phyloP scores from a whole-genome alignment of 2,888 invertebrate genomes.

The Oligia fasciuncula region DNA sequence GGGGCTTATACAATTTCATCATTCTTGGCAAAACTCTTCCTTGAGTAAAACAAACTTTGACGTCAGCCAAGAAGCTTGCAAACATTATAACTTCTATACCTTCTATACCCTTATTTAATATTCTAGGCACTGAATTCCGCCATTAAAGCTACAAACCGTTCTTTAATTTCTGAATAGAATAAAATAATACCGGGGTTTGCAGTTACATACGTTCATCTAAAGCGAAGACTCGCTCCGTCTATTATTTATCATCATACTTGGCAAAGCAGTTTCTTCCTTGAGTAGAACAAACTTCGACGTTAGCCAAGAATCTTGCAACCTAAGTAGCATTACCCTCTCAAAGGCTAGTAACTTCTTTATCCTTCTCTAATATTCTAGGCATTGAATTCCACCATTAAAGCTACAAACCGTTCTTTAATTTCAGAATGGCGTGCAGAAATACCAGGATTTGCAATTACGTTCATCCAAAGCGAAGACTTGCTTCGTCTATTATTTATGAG shows the following conservation, averaged over 20 bases:
- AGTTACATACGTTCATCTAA: constrained; percentile 55
- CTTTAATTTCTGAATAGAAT: constrained; percentile 49
- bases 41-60: not conserved
- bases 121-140: constrained; percentile 17
- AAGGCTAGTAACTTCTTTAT: constrained; percentile 4
- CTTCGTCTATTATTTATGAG: constrained; percentile 79
- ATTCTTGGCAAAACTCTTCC: not conserved
- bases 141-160: constrained; percentile 25
- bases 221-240: constrained; percentile 66
- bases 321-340: not conserved
- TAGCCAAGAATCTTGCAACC: not conserved
- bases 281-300: not conserved
- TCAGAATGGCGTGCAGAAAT: constrained; percentile 46
- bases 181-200: constrained; percentile 46
- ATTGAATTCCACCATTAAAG: constrained; percentile 31
- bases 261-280: constrained; percentile 37
- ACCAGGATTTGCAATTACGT: constrained; percentile 61
- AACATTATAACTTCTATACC: constrained; percentile 10
- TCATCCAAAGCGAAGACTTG: constrained; percentile 53
- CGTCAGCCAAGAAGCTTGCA: not conserved
- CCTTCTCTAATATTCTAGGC: not conserved
- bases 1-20: too few relatives aligned
- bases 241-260: constrained; percentile 70
- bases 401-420: constrained; percentile 38
- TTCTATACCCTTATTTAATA: not conserved